These are phyloP conservation scores for Pelosia muscerda DNA, from an alignment of 2,888 invertebrate genomes.

Conservation along the genomic window DNA sequence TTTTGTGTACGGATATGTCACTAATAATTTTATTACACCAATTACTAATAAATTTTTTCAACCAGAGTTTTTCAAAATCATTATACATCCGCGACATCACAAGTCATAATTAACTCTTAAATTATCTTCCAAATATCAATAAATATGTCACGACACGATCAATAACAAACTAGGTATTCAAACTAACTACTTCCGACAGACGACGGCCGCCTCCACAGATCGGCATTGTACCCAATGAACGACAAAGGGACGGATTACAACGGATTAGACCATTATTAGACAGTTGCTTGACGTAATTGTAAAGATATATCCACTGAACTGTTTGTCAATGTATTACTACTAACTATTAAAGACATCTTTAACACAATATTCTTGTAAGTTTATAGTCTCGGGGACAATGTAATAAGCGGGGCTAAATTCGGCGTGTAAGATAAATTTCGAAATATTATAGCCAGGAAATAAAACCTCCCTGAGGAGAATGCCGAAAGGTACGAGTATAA, in stretches of 20 bases:
- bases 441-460: too few relatives aligned
- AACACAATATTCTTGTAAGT: not conserved
- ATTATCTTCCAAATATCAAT: too few relatives aligned
- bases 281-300: constrained; percentile 14
- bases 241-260: constrained; percentile 22
- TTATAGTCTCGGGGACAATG: not conserved
- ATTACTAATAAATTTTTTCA: too few relatives aligned
- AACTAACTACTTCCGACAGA: not conserved
- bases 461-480: too few relatives aligned
- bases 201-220: not conserved
- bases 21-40: too few relatives aligned
- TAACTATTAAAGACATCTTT: not conserved
- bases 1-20: too few relatives aligned
- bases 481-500: too few relatives aligned
- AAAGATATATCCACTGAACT: constrained; percentile 5
- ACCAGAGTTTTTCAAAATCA: too few relatives aligned
- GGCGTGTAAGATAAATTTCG: not conserved
- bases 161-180: constrained; percentile 4
- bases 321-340: not conserved
- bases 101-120: too few relatives aligned
- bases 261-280: constrained; percentile 27
- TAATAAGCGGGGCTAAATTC: not conserved
- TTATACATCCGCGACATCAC: too few relatives aligned
- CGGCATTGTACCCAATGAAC: not conserved
- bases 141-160: not conserved